A percentile compares a stretch with the other conserved stretches of the same genome.
Evolutionary conservation across 2,888 invertebrate species (phyloP).

Genomic region (Herminia tarsipennalis): DNA sequence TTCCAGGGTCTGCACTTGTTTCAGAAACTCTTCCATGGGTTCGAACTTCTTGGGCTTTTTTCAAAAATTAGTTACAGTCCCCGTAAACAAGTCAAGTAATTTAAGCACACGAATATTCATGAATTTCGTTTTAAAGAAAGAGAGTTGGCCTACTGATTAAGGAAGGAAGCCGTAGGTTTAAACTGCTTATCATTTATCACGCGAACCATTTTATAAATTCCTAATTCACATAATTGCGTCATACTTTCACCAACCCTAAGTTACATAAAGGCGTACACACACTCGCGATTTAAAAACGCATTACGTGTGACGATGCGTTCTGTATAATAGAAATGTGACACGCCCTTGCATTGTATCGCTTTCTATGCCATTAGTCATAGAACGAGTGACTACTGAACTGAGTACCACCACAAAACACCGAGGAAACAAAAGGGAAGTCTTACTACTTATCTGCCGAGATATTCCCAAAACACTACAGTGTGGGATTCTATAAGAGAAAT

Average conservation of each 20-base stretch:
- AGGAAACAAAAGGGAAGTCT: background rate
- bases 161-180: background rate
- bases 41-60: no score
- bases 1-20: no score
- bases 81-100: background rate
- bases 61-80: no score
- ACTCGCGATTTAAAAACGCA: slow-evolving; percentile 43
- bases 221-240: slow-evolving; percentile 1
- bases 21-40: no score
- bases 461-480: no score
- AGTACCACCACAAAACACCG: no score
- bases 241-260: slow-evolving; percentile 46
- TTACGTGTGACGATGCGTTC: slow-evolving; percentile 37
- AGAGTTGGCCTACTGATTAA: background rate
- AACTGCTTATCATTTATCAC: slow-evolving; percentile 9
- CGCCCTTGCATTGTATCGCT: slow-evolving; percentile 47
- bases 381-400: background rate
- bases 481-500: no score
- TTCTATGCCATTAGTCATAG: slow-evolving; percentile 43
- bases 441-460: no score
- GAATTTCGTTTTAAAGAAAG: no score
- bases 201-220: background rate
- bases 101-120: background rate
- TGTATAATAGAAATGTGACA: slow-evolving; percentile 41
- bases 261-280: slow-evolving; percentile 41